phyloP scores from a whole-genome alignment of 53 echinoderm and acorn worm species.

The Holothuria scabra region DNA sequence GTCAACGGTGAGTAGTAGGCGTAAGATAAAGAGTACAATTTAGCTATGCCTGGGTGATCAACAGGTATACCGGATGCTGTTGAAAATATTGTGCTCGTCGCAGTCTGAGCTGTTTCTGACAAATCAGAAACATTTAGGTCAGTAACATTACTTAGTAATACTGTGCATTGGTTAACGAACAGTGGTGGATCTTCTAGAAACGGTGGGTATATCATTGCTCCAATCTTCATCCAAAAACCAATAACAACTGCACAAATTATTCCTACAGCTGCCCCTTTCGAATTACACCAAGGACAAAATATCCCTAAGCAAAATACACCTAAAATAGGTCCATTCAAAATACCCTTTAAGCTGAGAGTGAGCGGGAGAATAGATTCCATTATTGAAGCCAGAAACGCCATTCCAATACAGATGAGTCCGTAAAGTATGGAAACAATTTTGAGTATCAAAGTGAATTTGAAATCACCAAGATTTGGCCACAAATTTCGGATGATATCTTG shows the following conservation, averaged over 20 bases:
- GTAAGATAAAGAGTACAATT: conserved; percentile 64
- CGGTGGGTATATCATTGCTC: conserved; percentile 28
- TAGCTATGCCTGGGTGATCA: conserved; percentile 52
- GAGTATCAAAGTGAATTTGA: conserved; percentile 15
- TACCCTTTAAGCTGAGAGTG: conserved; percentile 1
- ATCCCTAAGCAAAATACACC: conserved; percentile 24
- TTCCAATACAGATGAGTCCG: conserved; percentile 8
- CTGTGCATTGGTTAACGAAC: background rate
- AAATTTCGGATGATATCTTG: conserved; percentile 13
- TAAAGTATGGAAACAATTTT: conserved; percentile 24
- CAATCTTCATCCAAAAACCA: conserved; percentile 26
- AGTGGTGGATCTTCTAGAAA: conserved; percentile 30
- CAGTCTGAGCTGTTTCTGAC: background rate
- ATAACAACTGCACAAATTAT: background rate
- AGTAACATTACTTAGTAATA: background rate
- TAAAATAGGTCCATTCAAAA: conserved; percentile 36
- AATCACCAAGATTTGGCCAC: conserved; percentile 15
- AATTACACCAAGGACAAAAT: conserved; percentile 15
- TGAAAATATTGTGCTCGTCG: no score
- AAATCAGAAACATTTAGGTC: background rate
- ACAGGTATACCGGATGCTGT: background rate
- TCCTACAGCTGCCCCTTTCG: conserved; percentile 23
- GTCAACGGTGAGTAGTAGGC: conserved; percentile 66
- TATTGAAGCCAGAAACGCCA: conserved; percentile 28
- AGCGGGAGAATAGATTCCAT: conserved; percentile 19